Conservation (phyloP, 2,888 invertebrate species). For the Lepidonotus clava region DNA sequence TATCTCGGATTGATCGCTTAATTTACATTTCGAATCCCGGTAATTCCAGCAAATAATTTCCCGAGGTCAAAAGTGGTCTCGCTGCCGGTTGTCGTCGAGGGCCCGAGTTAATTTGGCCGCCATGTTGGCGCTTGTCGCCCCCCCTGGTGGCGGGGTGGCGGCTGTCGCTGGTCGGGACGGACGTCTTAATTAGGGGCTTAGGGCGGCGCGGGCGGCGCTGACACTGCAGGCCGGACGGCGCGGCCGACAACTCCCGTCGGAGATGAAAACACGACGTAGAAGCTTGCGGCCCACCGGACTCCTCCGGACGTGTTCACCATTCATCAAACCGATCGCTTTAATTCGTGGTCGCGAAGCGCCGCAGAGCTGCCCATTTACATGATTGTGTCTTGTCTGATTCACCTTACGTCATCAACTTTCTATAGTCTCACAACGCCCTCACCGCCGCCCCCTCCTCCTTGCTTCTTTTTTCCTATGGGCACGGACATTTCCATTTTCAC, state of each 20-base stretch:
- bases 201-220: constrained; percentile 44
- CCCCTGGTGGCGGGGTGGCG: neutral
- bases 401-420: too few relatives aligned
- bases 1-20: constrained; percentile 52
- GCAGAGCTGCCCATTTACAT: constrained; percentile 37
- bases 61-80: constrained; percentile 49
- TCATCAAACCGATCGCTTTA: constrained; percentile 44
- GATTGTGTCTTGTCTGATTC: constrained; percentile 45
- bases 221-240: neutral
- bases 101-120: constrained; percentile 35
- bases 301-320: constrained; percentile 45
- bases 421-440: too few relatives aligned
- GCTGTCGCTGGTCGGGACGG: neutral
- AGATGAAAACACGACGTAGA: constrained; percentile 48
- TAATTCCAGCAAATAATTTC: constrained; percentile 50
- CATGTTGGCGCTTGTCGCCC: constrained; percentile 36
- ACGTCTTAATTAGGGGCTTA: constrained; percentile 49
- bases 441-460: neutral
- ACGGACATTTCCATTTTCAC: neutral
- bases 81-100: neutral
- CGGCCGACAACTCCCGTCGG: constrained; percentile 37
- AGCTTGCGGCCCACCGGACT: neutral
- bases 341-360: constrained; percentile 32
- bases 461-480: neutral
- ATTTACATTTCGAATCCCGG: constrained; percentile 53